Conservation (phyloP, 2,113 vertebrate species). For the Salvator merianae region DNA sequence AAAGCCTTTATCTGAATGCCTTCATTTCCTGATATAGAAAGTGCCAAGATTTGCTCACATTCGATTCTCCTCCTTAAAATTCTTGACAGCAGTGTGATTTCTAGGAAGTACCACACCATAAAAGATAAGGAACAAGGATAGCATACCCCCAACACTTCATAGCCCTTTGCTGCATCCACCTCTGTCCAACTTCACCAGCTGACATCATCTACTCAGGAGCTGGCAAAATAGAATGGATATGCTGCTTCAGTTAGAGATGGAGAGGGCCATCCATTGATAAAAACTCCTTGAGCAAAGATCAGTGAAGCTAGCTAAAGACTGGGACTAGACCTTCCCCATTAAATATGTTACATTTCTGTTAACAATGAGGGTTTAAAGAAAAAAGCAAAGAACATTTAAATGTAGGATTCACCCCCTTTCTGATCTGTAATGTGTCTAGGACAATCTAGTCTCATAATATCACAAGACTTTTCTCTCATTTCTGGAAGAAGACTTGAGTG, state of each 20-base stretch:
- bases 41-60: neutral
- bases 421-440: neutral
- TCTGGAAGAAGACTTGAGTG: neutral
- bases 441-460: neutral
- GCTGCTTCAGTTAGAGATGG: neutral
- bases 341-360: neutral
- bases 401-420: neutral
- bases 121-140: neutral
- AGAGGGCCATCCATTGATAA: neutral
- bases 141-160: too few species aligned
- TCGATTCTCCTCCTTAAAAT: neutral
- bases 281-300: neutral
- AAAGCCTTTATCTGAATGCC: neutral
- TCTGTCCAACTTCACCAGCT: neutral
- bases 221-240: neutral
- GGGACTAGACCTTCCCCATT: neutral
- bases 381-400: neutral
- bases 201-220: neutral
- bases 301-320: neutral
- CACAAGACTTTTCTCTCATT: neutral
- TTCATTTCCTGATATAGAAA: neutral
- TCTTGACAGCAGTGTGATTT: neutral
- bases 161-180: too few species aligned
- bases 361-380: too few species aligned
- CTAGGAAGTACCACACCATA: neutral